These are phyloP conservation scores for Lasiurus cinereus DNA, from an alignment of 2,113 vertebrate species.

Conservation along the genomic window DNA sequence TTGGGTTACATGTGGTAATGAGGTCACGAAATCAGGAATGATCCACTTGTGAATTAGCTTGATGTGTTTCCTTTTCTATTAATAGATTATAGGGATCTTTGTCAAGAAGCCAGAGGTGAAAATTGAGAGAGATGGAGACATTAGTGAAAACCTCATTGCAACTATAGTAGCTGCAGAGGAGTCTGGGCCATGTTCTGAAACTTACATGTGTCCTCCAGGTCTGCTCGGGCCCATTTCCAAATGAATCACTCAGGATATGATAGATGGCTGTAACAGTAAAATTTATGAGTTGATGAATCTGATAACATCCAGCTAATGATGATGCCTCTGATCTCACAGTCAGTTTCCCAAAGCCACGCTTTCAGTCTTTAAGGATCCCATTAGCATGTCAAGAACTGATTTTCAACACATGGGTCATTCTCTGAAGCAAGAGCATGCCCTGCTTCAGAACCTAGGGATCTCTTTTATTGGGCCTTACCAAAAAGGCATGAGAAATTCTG, in stretches of 20 bases:
- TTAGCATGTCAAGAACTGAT: neutral
- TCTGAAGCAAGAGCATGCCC: neutral
- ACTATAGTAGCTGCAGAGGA: neutral
- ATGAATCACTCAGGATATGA: neutral
- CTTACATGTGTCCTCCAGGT: neutral
- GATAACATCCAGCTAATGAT: neutral
- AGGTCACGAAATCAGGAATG: neutral
- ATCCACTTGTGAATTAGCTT: neutral
- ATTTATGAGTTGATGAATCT: neutral
- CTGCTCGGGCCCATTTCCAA: neutral
- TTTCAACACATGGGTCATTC: neutral
- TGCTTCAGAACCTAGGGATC: neutral
- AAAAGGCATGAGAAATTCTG: neutral
- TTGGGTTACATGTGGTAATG: neutral
- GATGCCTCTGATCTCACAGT: neutral
- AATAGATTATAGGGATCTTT: neutral
- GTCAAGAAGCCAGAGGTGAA: neutral
- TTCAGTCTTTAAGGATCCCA: neutral
- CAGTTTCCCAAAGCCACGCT: neutral
- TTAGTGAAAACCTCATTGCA: neutral
- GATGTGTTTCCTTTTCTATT: neutral
- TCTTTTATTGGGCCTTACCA: neutral
- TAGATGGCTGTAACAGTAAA: neutral
- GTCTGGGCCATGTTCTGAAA: neutral
- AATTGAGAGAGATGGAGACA: neutral